Conservation (phyloP, 2,888 invertebrate species). For the Parnassius orleans region DNA sequence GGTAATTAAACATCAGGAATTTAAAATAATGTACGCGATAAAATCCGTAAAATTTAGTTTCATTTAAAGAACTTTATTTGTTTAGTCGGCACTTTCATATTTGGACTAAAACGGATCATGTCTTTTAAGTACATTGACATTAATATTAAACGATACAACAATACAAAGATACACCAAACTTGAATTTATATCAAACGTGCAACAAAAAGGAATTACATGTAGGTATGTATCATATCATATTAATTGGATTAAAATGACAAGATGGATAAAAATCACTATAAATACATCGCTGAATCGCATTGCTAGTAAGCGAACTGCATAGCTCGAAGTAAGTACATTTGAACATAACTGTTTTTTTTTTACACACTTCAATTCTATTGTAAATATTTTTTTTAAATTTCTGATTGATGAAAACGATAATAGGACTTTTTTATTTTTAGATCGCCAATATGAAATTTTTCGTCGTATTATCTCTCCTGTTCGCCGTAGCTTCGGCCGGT, state of each 20-base stretch:
- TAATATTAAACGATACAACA: conserved; percentile 36
- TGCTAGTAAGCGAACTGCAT: background rate
- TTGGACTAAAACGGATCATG: no score
- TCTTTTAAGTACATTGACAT: conserved; percentile 24
- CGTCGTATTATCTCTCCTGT: background rate
- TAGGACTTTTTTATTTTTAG: background rate
- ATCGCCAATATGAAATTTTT: conserved; percentile 11
- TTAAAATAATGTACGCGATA: no score
- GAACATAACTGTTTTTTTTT: background rate
- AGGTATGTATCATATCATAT: background rate
- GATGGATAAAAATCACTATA: background rate
- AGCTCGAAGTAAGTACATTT: background rate
- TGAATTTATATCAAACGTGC: no score
- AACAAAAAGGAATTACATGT: no score
- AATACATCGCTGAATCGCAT: background rate
- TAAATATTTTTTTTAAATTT: no score
- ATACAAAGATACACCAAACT: no score
- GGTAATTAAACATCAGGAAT: no score
- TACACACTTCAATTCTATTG: background rate
- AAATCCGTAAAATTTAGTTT: no score
- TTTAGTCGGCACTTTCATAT: no score
- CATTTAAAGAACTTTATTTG: no score
- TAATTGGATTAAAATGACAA: background rate
- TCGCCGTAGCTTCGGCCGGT: conserved; percentile 30
- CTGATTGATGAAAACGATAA: no score